Percentiles rank a stretch among this genome's conserved stretches.
phyloP scores from a whole-genome alignment of 2,797 vertebrate genomes.

The Galago senegalensis region DNA sequence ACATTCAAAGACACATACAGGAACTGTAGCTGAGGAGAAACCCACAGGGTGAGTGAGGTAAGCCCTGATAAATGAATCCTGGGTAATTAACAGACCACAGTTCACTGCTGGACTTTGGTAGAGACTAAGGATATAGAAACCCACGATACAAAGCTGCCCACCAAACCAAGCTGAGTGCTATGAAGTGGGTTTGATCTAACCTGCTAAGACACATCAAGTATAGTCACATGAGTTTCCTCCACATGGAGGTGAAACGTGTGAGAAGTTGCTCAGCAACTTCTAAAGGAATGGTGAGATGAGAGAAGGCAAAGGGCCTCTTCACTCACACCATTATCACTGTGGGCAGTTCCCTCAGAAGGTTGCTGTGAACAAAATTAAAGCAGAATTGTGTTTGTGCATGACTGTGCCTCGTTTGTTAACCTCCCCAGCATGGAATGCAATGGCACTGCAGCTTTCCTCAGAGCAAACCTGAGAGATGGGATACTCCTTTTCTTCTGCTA shows the following conservation, averaged over 20 bases:
- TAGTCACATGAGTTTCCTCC: not conserved
- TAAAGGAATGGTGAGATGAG: not conserved
- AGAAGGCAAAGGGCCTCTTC: not conserved
- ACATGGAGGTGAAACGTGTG: not conserved
- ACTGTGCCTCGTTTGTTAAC: accelerated
- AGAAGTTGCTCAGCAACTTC: not conserved
- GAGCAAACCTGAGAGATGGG: no score
- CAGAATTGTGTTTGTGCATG: no score
- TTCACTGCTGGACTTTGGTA: no score
- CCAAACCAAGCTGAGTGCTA: not conserved
- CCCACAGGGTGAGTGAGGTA: not conserved
- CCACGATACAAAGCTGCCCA: no score
- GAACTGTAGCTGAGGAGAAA: not conserved
- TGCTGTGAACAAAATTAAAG: not conserved
- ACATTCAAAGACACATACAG: not conserved
- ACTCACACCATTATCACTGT: not conserved
- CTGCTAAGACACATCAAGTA: not conserved
- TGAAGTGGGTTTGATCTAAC: not conserved
- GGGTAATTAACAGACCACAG: not conserved
- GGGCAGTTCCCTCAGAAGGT: no score
- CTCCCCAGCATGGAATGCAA: not conserved
- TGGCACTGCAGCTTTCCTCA: not conserved
- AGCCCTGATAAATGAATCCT: not conserved
- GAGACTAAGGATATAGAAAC: not conserved
- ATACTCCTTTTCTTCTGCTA: not conserved